phyloP scores from a whole-genome alignment of 2,113 vertebrate species.

The Salminus brasiliensis region DNA sequence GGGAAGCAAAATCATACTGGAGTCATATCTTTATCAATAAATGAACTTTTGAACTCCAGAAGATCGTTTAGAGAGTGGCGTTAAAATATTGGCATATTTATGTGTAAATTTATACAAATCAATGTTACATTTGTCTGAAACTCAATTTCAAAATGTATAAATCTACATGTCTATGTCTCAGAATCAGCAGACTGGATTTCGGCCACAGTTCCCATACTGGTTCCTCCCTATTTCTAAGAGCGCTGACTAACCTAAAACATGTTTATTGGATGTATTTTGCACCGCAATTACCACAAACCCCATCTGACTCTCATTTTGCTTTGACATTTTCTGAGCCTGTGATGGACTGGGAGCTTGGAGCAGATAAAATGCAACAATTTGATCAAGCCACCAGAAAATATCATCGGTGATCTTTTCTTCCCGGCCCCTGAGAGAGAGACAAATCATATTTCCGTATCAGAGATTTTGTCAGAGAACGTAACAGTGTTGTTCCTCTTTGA shows the following conservation, averaged over 20 bases:
- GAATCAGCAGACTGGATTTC: too few species aligned
- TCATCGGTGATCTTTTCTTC: slow-evolving; percentile 10
- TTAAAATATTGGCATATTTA: too few species aligned
- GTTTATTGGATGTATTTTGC: neutral
- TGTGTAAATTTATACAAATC: too few species aligned
- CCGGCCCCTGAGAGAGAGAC: slow-evolving; percentile 8
- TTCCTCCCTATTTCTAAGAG: too few species aligned
- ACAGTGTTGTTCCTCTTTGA: slow-evolving; percentile 47
- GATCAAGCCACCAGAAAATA: slow-evolving; percentile 25
- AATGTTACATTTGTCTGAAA: too few species aligned
- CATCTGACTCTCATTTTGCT: neutral
- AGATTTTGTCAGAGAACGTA: slow-evolving; percentile 31
- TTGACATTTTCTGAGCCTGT: neutral
- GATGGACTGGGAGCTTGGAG: neutral
- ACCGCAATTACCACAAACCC: neutral
- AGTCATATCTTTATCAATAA: too few species aligned
- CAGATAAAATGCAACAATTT: neutral
- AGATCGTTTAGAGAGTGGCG: too few species aligned
- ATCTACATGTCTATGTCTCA: too few species aligned
- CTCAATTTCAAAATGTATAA: too few species aligned
- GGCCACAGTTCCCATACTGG: too few species aligned
- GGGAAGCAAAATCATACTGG: too few species aligned
- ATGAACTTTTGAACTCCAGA: too few species aligned
- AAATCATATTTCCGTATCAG: slow-evolving; percentile 26
- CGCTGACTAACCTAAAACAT: neutral